Base-by-base conservation (phyloP, 1,140 invertebrate genomes). In the Leptonema lineaticorne region DNA sequence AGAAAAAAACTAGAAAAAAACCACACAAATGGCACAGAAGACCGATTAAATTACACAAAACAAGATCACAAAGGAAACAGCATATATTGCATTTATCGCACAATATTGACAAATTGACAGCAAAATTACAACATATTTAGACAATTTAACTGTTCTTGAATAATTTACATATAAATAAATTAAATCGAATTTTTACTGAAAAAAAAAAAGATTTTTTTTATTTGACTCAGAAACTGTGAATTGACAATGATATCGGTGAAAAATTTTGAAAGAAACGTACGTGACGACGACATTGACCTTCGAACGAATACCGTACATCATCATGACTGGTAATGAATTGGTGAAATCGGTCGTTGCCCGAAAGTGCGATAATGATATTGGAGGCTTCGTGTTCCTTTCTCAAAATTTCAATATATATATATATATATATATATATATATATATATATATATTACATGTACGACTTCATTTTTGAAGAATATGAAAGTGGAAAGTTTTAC, bases 21-120 rank as follows among this genome's bases (percentile, higher is more conserved):
- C 67, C 67, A 20, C 11, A 20, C 24, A 72, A 72, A 50, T 60
- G 58, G 57, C 41, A 37, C 11, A 28, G 33, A 30, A 64, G 64
- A 37, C 66, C 67, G 18, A 22, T 66, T 11, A 56, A 45, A 20
- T 3, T 6, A 26, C 16, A 20, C 53, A 45, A 62, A 11, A 26
- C 46, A 2, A 45, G 11, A 53, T 18, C 22, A 45, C 26, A 59
- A 41, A 63, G 67, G 26, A 63, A 24, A 20, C 45, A 46, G 18
- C 63, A 67, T 29, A 46, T 70, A 7, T 41, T 58, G 29, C 67
- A 59, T 7, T 20, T 72, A 14, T 63, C 66, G 11, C 57, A 63
- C 11, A 72, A 72, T 30, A 69, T 72, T 11, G n/a, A 67, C 20
- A 72, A 69, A 50, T 14, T 72, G 14, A 37, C 67, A 1, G 24